Evolutionary conservation across 2,888 invertebrate species (phyloP).

Genomic region (Sarcophaga caerulescens): DNA sequence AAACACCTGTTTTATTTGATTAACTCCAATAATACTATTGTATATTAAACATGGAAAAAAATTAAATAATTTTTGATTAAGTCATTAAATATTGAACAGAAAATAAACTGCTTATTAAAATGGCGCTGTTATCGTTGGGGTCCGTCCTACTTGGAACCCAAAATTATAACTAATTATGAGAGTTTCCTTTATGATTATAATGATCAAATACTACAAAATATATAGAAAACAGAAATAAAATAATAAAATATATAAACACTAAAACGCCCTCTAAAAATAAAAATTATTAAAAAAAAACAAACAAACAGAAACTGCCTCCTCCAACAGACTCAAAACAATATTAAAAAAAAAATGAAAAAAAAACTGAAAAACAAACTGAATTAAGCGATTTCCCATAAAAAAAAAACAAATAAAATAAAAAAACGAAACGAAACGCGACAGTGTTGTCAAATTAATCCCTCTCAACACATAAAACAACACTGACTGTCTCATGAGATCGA

Average conservation of each 20-base stretch:
- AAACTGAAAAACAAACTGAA: constrained; percentile 28
- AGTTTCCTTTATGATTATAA: constrained; percentile 74
- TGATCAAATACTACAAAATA: constrained; percentile 47
- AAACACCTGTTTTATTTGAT: constrained; percentile 47
- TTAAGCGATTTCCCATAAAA: constrained; percentile 65
- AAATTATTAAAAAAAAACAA: constrained; percentile 46
- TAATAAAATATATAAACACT: constrained; percentile 51
- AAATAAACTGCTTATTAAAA: constrained; percentile 63
- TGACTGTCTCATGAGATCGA: neutral
- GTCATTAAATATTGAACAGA: constrained; percentile 76
- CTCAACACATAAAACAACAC: constrained; percentile 56
- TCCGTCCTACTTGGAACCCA: constrained; percentile 48
- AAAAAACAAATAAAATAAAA: neutral
- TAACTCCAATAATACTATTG: neutral
- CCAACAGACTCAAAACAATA: neutral
- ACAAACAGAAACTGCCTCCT: constrained; percentile 60
- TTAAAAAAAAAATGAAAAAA: constrained; percentile 24
- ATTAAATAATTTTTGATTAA: constrained; percentile 72
- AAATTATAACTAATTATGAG: constrained; percentile 78
- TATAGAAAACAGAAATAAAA: constrained; percentile 27
- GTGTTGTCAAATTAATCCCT: constrained; percentile 68
- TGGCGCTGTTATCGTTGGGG: constrained; percentile 34
- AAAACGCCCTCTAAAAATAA: constrained; percentile 59
- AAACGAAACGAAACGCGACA: constrained; percentile 43
- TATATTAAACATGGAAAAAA: neutral